Evolutionary conservation across 1,140 invertebrate genomes (phyloP).

Genomic region (Drosophila auraria): DNA sequence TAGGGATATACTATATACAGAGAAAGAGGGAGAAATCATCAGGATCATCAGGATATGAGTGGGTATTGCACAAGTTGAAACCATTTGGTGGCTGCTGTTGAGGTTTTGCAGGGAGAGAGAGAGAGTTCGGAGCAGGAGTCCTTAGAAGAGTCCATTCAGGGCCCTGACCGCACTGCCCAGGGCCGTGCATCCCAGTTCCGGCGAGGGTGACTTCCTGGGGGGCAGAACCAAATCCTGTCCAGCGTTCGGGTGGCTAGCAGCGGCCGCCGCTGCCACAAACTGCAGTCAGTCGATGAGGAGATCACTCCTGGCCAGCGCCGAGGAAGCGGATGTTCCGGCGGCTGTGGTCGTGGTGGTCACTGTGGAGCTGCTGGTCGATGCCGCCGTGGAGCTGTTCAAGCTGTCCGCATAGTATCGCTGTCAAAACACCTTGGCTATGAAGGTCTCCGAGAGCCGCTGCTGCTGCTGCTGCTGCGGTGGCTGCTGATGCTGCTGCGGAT

Average conservation of each 20-base stretch:
- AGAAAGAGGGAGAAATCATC: not conserved
- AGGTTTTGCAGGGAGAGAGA: constrained; percentile 5
- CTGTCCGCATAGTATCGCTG: constrained; percentile 84
- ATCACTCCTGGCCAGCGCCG: constrained; percentile 23
- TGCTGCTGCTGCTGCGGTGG: constrained; percentile 50
- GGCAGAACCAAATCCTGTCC: constrained; percentile 14
- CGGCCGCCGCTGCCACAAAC: constrained; percentile 49
- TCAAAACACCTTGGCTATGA: constrained; percentile 85
- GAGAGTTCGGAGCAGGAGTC: constrained; percentile 1
- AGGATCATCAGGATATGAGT: constrained; percentile 12
- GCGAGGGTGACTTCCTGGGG: constrained; percentile 20
- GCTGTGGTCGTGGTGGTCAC: constrained; percentile 15
- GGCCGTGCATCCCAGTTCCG: constrained; percentile 57
- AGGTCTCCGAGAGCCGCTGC: constrained; percentile 70
- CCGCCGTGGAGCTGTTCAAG: constrained; percentile 54
- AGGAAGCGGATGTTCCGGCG: constrained; percentile 6
- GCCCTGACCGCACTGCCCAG: constrained; percentile 72
- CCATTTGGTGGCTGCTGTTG: constrained; percentile 62
- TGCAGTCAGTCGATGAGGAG: constrained; percentile 56
- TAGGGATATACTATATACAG: constrained; percentile 40
- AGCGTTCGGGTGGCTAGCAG: constrained; percentile 34
- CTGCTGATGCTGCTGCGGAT: constrained; percentile 41
- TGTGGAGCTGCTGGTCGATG: constrained; percentile 20
- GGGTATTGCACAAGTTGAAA: constrained; percentile 79
- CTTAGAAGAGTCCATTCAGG: constrained; percentile 74